Percentiles rank a stretch among this genome's conserved stretches.
These are phyloP conservation scores for Eclectus roratus DNA, from an alignment of 2,113 vertebrate species.

Conservation along the genomic window DNA sequence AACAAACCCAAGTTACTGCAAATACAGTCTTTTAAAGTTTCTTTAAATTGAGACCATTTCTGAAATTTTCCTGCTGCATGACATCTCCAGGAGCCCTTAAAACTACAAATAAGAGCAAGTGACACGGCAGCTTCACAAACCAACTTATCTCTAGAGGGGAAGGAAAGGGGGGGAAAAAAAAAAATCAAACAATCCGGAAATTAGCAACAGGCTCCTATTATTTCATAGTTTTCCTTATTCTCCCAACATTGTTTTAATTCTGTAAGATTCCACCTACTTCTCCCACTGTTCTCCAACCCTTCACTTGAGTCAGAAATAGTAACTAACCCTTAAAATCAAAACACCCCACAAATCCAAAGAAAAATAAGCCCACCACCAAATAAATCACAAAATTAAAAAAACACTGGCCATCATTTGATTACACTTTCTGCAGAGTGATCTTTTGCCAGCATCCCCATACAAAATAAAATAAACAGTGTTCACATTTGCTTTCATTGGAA, in stretches of 20 bases:
- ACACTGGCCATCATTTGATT: accelerated
- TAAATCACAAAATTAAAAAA: background rate
- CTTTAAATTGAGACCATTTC: background rate
- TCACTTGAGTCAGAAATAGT: background rate
- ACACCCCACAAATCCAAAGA: background rate
- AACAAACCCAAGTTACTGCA: background rate
- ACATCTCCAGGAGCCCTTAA: background rate
- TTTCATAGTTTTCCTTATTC: background rate
- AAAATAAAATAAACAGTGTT: background rate
- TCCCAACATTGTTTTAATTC: background rate
- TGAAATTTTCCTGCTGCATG: background rate
- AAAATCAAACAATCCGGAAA: background rate
- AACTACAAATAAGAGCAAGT: background rate
- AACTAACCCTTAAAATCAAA: background rate
- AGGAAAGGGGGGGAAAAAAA: background rate
- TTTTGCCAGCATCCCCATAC: background rate
- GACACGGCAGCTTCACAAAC: background rate
- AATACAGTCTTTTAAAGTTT: background rate
- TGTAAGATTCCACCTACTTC: background rate
- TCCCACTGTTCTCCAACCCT: background rate
- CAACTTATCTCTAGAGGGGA: background rate
- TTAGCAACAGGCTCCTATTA: background rate
- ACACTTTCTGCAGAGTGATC: background rate
- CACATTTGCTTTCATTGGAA: background rate
- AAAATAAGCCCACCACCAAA: background rate